These are phyloP conservation scores for Acleris literana DNA, from an alignment of 2,888 invertebrate genomes.

Conservation along the genomic window DNA sequence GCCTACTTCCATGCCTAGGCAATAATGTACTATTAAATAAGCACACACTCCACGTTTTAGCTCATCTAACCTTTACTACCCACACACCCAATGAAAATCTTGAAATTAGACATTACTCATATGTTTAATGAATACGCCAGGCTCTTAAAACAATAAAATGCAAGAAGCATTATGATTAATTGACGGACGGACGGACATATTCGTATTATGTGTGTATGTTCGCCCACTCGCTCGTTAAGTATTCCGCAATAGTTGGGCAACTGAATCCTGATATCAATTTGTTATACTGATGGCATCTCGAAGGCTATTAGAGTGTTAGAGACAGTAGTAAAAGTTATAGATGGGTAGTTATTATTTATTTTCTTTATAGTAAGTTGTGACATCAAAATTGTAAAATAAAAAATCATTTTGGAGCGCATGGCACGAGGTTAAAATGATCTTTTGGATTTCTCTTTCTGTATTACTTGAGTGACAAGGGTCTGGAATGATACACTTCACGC, in stretches of 20 bases:
- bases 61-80: constrained; percentile 27
- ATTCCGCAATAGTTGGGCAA: constrained; percentile 30
- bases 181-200: constrained; percentile 28
- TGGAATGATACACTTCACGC: no score
- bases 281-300: constrained; percentile 39
- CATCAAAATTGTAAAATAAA: no score
- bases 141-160: constrained; percentile 35
- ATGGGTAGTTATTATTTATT: no score
- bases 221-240: constrained; percentile 14
- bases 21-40: no score
- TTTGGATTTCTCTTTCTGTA: no score
- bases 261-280: constrained; percentile 35
- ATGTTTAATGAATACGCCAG: constrained; percentile 24
- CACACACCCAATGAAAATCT: constrained; percentile 26
- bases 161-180: constrained; percentile 35
- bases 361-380: no score
- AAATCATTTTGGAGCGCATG: no score
- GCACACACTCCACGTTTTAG: background rate
- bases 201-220: constrained; percentile 26
- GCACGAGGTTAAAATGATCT: no score
- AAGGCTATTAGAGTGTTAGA: constrained; percentile 11
- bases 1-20: no score
- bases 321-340: no score
- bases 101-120: constrained; percentile 17
- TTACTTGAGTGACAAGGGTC: no score